Base-by-base conservation (phyloP, 2,888 invertebrate genomes). In the Cylloceria caligata region DNA sequence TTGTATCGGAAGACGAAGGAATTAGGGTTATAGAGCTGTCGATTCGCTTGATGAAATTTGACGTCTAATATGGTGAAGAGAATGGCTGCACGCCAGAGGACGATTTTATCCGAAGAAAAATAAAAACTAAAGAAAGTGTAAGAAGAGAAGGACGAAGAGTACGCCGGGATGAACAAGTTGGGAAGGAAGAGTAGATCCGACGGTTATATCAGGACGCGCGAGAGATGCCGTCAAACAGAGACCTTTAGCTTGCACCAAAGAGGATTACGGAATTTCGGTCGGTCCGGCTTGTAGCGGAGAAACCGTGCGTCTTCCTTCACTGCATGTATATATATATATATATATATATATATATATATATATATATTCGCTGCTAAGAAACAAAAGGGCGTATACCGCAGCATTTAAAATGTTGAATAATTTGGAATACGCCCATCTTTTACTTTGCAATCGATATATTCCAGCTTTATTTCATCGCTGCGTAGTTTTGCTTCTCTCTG, bases 231-330 rank as follows among this genome's bases (percentile, higher is more conserved):
- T 90, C 89, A 90, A 89, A 91, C 88, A 90, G 90, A 90, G 89
- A 87, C 90, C 89, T 5, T 90, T 90, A 91, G 89, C 90, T 89
- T 90, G 88, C 91, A 89, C 91, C 89, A 92, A 92, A 92, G 92
- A 91, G 92, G 92, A 92, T 92, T 92, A 92, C 89, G 87, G 90
- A 90, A 91, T 91, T 92, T 90, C 89, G 76, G 75, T 78, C 69
- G 74, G 69, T 65, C 76, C 75, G 49, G 60, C 60, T 45, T 64
- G 71, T 55, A n/a, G 30, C 13, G 73, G 45, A 45, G 55, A 80
- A 69, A 45, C 47, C 30, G 60, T 36, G 68, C 77, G 68, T 77
- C 65, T 77, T 36, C 73, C 73, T 57, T 30, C 36, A 64, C 64
- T 36, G 36, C 19, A 19, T 19, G 27, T 34, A 34, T 55, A 55